Base-by-base conservation (phyloP, 2,113 vertebrate genomes). In the Indicator indicator region DNA sequence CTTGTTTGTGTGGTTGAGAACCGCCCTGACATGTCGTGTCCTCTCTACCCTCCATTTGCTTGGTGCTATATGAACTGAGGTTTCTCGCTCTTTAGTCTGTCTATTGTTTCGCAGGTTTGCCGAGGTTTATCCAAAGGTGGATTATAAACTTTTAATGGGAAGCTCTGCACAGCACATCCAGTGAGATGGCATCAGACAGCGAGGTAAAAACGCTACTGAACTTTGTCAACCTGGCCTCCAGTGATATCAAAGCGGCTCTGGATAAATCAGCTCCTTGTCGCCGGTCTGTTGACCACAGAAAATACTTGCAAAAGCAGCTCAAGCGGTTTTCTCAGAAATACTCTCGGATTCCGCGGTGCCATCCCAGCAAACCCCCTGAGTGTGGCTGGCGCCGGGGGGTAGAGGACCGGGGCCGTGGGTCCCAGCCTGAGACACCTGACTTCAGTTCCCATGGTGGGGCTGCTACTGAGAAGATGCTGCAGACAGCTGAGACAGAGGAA, bases 291-390 rank as follows among this genome's bases (percentile, higher is more conserved):
- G 99, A 99, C 92, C 99, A 99, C 97, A 98, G 99, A 95, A 99
- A 99, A 95, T 99, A 99, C 87, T 96, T 99, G 80, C 99, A 99
- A 97, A 99, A 99, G 89, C 99, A 99, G 94, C 98, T 99, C 9
- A 99, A 99, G 74, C 97, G 99, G 16, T 99, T 99, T 96, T 99
- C 99, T 30, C 99, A 99, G 97, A 99, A 99, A 96, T 99, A 98
- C 88, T 98, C 99, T 6, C 97, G 99, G 89, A 96, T 98, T 26
- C 99, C 99, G 0, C 96, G 99, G 70, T 98, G 99, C 71, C 98
- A 98, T 63, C 79, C 98, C 12, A 91, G 97, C 97, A 98, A 98
- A 71, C 24, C 95, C 4, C 28, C 93, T 0, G 99, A 99, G 50
- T 83, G 98, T 1, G 85, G 95, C 54, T 96, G 95, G 82, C 96